These are phyloP conservation scores for Pogonomyrmex barbatus DNA, from an alignment of 1,140 invertebrate genomes.

Conservation along the genomic window DNA sequence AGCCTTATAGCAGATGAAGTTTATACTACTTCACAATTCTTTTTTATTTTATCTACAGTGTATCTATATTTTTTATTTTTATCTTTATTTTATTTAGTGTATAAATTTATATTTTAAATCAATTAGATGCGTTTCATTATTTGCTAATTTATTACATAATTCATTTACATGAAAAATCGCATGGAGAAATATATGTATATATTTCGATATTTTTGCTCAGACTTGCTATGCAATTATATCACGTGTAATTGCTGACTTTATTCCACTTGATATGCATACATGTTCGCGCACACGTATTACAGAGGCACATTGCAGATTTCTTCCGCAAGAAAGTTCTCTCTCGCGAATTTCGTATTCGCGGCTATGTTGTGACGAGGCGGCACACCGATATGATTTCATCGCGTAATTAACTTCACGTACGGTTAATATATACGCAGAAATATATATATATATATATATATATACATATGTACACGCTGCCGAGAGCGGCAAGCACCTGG, in stretches of 20 bases:
- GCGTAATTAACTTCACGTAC: background rate
- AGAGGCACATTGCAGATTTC: background rate
- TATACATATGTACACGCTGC: conserved; percentile 79
- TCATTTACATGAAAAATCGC: too few species aligned
- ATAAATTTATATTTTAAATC: background rate
- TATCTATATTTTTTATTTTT: too few species aligned
- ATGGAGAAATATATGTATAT: too few species aligned
- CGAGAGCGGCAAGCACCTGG: conserved; percentile 8
- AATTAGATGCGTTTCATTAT: too few species aligned
- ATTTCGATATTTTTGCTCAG: background rate
- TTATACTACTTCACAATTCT: background rate
- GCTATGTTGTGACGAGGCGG: conserved; percentile 25
- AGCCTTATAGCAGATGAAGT: background rate
- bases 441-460: conserved; percentile 55
- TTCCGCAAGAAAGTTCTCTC: background rate
- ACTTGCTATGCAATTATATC: background rate
- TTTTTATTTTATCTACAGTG: background rate
- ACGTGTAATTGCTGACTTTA: conserved; percentile 6
- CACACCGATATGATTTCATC: background rate
- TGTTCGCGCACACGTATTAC: conserved; percentile 27
- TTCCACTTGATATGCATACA: conserved; percentile 20
- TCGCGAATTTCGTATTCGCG: conserved; percentile 10
- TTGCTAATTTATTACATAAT: too few species aligned
- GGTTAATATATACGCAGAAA: background rate
- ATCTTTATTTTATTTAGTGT: background rate